Base-by-base conservation (phyloP, 64 coral and sea anemone genomes). In the Trachythela sp. region DNA sequence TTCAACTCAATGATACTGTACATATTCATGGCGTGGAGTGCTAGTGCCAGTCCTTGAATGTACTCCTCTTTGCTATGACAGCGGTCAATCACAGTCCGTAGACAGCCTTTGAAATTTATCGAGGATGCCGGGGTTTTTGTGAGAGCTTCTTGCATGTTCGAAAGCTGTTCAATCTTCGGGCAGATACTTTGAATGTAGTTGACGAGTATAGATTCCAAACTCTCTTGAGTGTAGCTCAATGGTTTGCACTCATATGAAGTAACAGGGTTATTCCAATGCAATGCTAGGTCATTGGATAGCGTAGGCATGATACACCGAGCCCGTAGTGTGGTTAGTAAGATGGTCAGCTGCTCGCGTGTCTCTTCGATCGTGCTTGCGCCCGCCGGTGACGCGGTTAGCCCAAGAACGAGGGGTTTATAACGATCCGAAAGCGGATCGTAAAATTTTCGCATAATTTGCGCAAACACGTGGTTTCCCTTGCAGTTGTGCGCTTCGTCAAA, bases 401-500 rank as follows among this genome's bases (percentile, higher is more conserved):
- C 93, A 33, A 99, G 40, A 36, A 99, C 84, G 10, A 99, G 48
- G 7, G 96, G 96, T 60, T 95, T 99, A 32, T 75, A 95, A 15
- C 67, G 88, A 41, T 95, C 45, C 20, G 2, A 50, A 13, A 88
- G 91, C 5, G 60, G 13, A 17, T 89, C 89, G 84, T 89, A 90
- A 85, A 37, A 80, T 35, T 89, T 76, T 45, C 88, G 87, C 93
- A 99, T 99, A 30, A 99, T 95, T 49, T 93, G 86, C 40, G 91
- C 92, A 56, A 91, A 99, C 27, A 85, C 80, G 38, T 97, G 95
- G 70, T 97, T 97, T 9, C 95, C 95, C 20, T 88, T 40, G 48
- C 95, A 97, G 20, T 94, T 93, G 52, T 97, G 95, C 9, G 91
- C 95, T 54, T 97, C 95, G 32, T 97, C 95, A 49, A 97, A 92